A percentile compares a stretch with the other conserved stretches of the same genome.
Conservation (phyloP, 2,113 vertebrate species). For the Megaleporinus macrocephalus region DNA sequence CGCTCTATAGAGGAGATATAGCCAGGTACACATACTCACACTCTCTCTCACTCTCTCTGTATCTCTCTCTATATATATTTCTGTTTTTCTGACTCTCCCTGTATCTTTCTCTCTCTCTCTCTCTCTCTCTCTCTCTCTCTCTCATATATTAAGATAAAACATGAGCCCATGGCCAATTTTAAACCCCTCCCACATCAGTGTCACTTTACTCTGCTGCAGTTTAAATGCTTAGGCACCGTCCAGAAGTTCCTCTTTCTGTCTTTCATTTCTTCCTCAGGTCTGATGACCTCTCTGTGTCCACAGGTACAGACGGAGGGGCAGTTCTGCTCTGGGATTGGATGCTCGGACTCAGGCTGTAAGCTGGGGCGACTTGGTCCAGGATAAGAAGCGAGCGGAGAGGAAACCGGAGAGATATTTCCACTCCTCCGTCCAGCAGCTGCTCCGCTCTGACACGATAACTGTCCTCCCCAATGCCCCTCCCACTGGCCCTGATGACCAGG, state of each 20-base stretch:
- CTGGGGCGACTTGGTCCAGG: conserved; percentile 79
- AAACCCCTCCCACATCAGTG: no score
- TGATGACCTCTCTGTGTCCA: background rate
- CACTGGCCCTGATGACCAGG: conserved; percentile 20
- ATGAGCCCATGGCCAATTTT: no score
- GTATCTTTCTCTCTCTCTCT: no score
- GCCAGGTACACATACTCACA: conserved; percentile 79
- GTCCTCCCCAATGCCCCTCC: conserved; percentile 34
- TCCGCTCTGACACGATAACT: conserved; percentile 71
- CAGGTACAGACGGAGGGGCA: conserved; percentile 90
- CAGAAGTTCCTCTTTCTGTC: no score
- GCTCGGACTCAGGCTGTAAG: conserved; percentile 79
- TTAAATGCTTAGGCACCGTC: no score
- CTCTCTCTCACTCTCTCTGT: background rate
- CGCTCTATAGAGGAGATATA: conserved; percentile 90
- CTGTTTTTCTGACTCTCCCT: no score
- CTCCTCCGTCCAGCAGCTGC: conserved; percentile 70
- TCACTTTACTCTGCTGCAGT: no score
- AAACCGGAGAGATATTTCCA: conserved; percentile 84
- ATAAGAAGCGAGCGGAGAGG: conserved; percentile 68
- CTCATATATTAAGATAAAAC: no score
- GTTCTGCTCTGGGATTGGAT: conserved; percentile 86
- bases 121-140: no score
- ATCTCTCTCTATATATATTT: no score
- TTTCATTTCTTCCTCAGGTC: no score